Evolutionary conservation across 2,113 vertebrate species (phyloP).

Genomic region (Pluvianellus socialis): DNA sequence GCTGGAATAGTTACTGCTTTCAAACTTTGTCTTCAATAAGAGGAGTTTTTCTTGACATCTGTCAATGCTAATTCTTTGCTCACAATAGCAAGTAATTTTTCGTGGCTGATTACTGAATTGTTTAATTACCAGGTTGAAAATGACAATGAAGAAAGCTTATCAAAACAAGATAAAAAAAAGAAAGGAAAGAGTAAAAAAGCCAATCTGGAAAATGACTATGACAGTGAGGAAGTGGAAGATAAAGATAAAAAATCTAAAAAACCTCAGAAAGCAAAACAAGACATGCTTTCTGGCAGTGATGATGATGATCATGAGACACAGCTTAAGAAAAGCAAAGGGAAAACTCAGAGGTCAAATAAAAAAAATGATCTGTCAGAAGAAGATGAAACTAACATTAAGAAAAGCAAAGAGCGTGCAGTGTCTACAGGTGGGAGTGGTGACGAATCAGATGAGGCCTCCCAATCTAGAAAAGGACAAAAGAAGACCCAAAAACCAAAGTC

Average conservation of each 20-base stretch:
- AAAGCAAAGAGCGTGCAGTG: conserved; percentile 54
- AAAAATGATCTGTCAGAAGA: conserved; percentile 69
- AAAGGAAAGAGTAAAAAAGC: conserved; percentile 85
- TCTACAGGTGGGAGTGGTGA: conserved; percentile 74
- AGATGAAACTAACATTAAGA: conserved; percentile 66
- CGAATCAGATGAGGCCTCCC: conserved; percentile 79
- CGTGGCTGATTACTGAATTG: background rate
- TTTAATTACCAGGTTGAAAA: conserved; percentile 78
- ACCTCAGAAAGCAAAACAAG: conserved; percentile 65
- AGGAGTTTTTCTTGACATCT: background rate
- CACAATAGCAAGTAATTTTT: background rate
- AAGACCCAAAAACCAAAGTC: conserved; percentile 85
- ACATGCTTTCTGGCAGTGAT: conserved; percentile 77
- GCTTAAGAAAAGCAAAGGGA: conserved; percentile 78
- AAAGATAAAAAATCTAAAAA: conserved; percentile 77
- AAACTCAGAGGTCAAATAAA: conserved; percentile 78
- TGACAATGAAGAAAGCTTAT: conserved; percentile 75
- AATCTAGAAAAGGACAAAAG: conserved; percentile 79
- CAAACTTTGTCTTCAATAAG: background rate
- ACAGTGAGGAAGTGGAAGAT: conserved; percentile 76
- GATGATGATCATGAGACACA: conserved; percentile 76
- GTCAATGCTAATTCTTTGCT: background rate
- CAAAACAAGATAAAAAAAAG: conserved; percentile 92
- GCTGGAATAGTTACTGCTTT: background rate
- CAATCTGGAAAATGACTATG: conserved; percentile 81